These are phyloP conservation scores for Neosalanx taihuensis DNA, from an alignment of 2,797 vertebrate species.

Conservation along the genomic window DNA sequence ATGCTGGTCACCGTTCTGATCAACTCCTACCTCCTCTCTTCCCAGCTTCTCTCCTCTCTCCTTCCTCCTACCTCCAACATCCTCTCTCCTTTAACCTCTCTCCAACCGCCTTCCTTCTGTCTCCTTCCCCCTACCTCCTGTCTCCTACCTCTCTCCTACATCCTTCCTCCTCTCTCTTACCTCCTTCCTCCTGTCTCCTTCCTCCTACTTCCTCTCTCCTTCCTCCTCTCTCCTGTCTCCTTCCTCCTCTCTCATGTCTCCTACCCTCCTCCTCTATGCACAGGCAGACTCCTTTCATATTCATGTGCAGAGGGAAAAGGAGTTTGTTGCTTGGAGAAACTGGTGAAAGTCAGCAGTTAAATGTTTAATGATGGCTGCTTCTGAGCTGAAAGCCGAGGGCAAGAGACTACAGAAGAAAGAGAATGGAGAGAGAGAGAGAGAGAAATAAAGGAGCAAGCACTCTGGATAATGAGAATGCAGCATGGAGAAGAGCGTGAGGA, in stretches of 20 bases:
- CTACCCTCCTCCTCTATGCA: conserved; percentile 18
- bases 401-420: neutral
- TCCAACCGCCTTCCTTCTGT: neutral
- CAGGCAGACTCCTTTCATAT: conserved; percentile 52
- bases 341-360: conserved; percentile 59
- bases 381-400: neutral
- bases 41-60: neutral
- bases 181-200: neutral
- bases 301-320: conserved; percentile 55
- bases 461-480: neutral
- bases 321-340: conserved; percentile 58
- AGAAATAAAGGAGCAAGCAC: neutral
- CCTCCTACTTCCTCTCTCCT: neutral
- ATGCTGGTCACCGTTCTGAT: too few relatives aligned
- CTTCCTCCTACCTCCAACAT: neutral
- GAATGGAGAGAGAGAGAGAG: neutral
- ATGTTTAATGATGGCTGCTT: conserved; percentile 59
- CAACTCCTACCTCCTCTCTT: neutral
- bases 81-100: neutral
- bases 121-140: neutral
- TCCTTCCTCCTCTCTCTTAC: neutral
- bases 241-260: neutral
- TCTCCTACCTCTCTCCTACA: neutral
- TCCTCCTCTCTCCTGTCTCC: neutral
- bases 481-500: neutral